These are phyloP conservation scores for Myioborus melanocephalus DNA, from an alignment of 2,797 vertebrate genomes.

Conservation along the genomic window DNA sequence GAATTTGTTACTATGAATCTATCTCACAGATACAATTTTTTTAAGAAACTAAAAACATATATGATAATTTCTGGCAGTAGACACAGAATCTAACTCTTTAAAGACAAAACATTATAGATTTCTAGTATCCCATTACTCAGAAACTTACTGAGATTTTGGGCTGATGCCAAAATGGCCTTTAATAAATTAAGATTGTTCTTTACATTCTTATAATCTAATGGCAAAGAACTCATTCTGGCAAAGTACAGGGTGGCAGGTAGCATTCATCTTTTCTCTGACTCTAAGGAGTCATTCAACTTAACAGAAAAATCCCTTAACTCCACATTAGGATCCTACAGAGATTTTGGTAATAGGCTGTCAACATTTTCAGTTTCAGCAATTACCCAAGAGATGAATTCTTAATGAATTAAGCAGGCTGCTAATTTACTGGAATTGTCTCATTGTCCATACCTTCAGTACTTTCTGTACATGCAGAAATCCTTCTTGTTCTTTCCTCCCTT, in stretches of 20 bases:
- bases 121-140: background rate
- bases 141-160: background rate
- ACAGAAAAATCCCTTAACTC: slow-evolving; percentile 31
- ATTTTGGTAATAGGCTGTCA: slow-evolving; percentile 34
- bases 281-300: background rate
- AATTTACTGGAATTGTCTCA: slow-evolving; percentile 27
- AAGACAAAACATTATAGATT: background rate
- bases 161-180: background rate
- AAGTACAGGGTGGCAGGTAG: background rate
- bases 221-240: background rate
- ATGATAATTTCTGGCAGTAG: background rate
- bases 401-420: slow-evolving; percentile 39
- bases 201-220: background rate
- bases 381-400: slow-evolving; percentile 28
- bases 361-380: slow-evolving; percentile 30
- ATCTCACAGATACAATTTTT: background rate
- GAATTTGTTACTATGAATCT: background rate
- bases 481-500: background rate
- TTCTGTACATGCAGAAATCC: background rate
- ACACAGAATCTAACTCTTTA: background rate
- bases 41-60: background rate
- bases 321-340: background rate
- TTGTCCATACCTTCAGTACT: background rate
- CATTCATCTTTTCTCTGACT: background rate
- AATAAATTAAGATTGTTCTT: background rate